Evolutionary conservation across 2,888 invertebrate genomes (phyloP).

Genomic region (Chloromyia formosa): DNA sequence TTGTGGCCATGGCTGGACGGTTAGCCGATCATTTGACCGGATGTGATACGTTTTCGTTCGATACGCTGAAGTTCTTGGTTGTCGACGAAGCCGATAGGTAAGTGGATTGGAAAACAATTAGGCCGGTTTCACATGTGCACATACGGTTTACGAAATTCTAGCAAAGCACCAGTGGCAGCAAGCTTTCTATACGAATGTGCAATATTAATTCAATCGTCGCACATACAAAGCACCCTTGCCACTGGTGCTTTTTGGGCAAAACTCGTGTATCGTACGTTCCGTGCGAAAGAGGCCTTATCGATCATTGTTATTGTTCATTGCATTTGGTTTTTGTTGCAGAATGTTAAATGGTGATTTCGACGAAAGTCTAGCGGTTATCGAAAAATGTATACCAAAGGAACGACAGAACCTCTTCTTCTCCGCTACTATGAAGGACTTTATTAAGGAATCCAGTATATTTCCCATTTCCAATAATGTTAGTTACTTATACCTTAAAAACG

Average conservation of each 20-base stretch:
- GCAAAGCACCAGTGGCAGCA: too few species aligned
- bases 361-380: constrained; percentile 82
- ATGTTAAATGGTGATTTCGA: constrained; percentile 81
- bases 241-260: too few species aligned
- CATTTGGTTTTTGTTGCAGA: too few species aligned
- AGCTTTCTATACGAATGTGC: too few species aligned
- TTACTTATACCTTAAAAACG: constrained; percentile 7
- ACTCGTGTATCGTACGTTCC: too few species aligned
- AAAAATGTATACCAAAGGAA: constrained; percentile 76
- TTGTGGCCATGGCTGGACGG: constrained; percentile 96
- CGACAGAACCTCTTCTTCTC: constrained; percentile 92
- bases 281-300: too few species aligned
- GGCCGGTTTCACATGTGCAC: too few species aligned
- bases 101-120: constrained; percentile 52
- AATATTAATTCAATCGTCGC: too few species aligned
- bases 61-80: constrained; percentile 84
- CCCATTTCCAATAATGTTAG: constrained; percentile 71
- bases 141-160: too few species aligned
- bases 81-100: constrained; percentile 94
- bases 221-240: too few species aligned
- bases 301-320: too few species aligned
- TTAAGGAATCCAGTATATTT: constrained; percentile 73
- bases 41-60: constrained; percentile 82
- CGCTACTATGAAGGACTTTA: constrained; percentile 91
- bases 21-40: constrained; percentile 92